Conservation (phyloP, 2,797 vertebrate genomes). For the Etheostoma nigrum region DNA sequence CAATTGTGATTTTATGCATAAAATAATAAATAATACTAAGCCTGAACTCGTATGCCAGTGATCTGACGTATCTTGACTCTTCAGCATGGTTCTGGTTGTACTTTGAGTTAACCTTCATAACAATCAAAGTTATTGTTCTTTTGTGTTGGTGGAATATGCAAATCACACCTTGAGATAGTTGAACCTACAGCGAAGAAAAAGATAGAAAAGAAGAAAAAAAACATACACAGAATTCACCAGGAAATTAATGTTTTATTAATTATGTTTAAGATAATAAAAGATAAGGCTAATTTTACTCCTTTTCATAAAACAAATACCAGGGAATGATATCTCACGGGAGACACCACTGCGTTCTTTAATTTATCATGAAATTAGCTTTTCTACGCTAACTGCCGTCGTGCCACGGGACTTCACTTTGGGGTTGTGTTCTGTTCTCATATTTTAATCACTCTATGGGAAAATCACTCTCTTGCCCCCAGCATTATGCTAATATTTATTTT, state of each 20-base stretch:
- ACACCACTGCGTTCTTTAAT: conserved; percentile 74
- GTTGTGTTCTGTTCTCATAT: conserved; percentile 74
- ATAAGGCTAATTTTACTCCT: conserved; percentile 78
- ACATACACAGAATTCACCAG: conserved; percentile 51
- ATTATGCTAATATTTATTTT: conserved; percentile 84
- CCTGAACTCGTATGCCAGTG: background rate
- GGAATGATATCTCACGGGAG: conserved; percentile 71
- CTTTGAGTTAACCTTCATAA: conserved; percentile 46
- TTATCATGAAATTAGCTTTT: conserved; percentile 83
- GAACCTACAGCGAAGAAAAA: conserved; percentile 65
- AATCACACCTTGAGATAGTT: conserved; percentile 70
- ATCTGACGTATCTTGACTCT: conserved; percentile 25
- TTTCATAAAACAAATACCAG: conserved; percentile 80
- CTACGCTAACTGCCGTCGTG: conserved; percentile 70
- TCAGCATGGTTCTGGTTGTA: background rate
- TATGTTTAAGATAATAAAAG: conserved; percentile 80
- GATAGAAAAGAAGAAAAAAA: conserved; percentile 47
- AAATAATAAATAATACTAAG: background rate
- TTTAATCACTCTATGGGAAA: conserved; percentile 84
- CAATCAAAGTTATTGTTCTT: conserved; percentile 56
- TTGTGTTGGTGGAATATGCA: conserved; percentile 71
- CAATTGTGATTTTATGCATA: background rate
- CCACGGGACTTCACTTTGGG: conserved; percentile 78
- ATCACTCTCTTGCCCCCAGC: conserved; percentile 74
- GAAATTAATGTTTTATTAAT: conserved; percentile 85